These are phyloP conservation scores for Linyphia triangularis DNA, from an alignment of 2,888 invertebrate genomes.

Conservation along the genomic window DNA sequence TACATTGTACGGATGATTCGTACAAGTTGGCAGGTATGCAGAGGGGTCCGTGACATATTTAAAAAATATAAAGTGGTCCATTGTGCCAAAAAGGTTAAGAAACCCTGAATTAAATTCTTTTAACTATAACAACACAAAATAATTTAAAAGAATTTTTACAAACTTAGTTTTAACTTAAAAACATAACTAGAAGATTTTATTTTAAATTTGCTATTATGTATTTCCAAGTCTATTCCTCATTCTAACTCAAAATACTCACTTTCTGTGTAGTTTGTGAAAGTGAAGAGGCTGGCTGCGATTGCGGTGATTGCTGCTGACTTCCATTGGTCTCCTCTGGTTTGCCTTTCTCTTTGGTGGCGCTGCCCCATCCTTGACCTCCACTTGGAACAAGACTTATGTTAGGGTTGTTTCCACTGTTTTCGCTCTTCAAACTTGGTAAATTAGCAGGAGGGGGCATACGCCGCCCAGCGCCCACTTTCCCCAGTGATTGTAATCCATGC, in stretches of 20 bases:
- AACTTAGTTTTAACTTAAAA: too few species aligned
- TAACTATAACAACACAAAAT: too few species aligned
- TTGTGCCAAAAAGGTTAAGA: too few species aligned
- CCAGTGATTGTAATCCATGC: conserved; percentile 99
- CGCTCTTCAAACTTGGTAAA: conserved; percentile 99
- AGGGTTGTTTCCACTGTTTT: conserved; percentile 89
- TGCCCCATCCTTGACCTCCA: conserved; percentile 89
- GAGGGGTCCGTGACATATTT: too few species aligned
- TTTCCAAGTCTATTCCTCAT: too few species aligned
- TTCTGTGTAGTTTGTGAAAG: conserved; percentile 76
- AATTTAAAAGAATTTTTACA: too few species aligned
- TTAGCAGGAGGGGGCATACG: conserved; percentile 95
- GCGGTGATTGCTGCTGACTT: conserved; percentile 76
- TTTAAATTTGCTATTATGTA: too few species aligned
- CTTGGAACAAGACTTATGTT: conserved; percentile 88
- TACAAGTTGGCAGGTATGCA: too few species aligned
- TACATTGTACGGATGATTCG: too few species aligned
- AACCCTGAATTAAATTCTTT: too few species aligned
- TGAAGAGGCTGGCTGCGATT: conserved; percentile 77
- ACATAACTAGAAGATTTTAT: too few species aligned
- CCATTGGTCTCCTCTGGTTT: conserved; percentile 76
- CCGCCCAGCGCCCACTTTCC: conserved; percentile 98
- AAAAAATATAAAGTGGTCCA: too few species aligned
- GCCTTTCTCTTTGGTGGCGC: conserved; percentile 80
- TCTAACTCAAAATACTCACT: conserved; percentile 65